Conservation (phyloP, 2,113 vertebrate genomes). For the Heterotis niloticus region DNA sequence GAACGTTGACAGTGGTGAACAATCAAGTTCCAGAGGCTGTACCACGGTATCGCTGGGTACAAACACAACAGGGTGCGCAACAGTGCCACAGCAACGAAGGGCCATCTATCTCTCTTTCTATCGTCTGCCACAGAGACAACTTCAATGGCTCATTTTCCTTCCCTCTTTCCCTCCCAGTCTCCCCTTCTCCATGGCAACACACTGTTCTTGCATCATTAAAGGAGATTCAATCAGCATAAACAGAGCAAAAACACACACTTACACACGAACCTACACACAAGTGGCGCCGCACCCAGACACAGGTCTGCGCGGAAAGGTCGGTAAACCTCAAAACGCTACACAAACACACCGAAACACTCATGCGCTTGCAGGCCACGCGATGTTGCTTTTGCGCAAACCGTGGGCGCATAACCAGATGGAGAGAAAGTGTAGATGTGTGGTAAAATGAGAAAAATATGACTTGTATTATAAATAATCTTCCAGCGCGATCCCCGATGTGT, state of each 20-base stretch:
- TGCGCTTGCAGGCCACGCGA: background rate
- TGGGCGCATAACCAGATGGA: too few species aligned
- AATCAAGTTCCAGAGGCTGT: background rate
- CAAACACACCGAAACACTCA: background rate
- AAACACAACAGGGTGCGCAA: too few species aligned
- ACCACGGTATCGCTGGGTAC: too few species aligned
- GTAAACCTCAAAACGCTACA: background rate
- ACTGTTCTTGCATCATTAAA: constrained; percentile 39
- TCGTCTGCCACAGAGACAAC: background rate
- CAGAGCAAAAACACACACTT: constrained; percentile 42
- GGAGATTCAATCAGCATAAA: constrained; percentile 35
- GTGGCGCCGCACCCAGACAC: background rate
- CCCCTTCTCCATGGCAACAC: constrained; percentile 27
- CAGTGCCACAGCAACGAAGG: background rate
- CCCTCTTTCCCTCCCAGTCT: constrained; percentile 36
- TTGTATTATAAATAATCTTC: background rate
- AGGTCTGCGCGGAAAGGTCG: background rate
- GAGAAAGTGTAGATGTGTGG: background rate
- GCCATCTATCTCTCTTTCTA: constrained; percentile 22
- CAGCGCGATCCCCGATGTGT: background rate
- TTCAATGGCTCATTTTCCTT: constrained; percentile 5
- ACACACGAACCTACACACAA: constrained; percentile 29
- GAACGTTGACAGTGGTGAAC: too few species aligned
- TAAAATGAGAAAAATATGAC: background rate
- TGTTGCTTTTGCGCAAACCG: background rate